phyloP scores from a whole-genome alignment of 2,113 vertebrate species.

The Nothobranchius kuhntae region DNA sequence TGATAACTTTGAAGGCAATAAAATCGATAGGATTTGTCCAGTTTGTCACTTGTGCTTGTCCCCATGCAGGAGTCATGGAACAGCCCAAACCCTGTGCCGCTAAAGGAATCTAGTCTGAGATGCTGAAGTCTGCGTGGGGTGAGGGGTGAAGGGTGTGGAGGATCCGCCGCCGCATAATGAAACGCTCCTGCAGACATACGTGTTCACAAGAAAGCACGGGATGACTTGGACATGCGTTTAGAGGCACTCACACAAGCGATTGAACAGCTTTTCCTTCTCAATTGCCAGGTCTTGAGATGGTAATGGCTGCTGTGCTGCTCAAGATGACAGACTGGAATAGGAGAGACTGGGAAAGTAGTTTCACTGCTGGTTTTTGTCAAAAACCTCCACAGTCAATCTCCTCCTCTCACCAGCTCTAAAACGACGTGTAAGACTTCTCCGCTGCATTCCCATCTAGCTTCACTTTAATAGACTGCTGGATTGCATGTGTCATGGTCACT shows the following conservation, averaged over 20 bases:
- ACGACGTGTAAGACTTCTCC: conserved; percentile 4
- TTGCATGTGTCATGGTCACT: background rate
- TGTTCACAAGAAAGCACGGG: conserved; percentile 3
- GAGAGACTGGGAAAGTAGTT: conserved; percentile 33
- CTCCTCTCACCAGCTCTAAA: conserved; percentile 21
- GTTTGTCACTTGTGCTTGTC: conserved; percentile 52
- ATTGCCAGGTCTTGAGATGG: conserved; percentile 38
- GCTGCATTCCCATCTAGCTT: conserved; percentile 9
- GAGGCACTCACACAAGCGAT: conserved; percentile 20
- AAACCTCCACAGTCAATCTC: conserved; percentile 47
- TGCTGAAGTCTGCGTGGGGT: conserved; percentile 43
- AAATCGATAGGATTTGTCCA: conserved; percentile 65
- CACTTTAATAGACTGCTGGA: conserved; percentile 11
- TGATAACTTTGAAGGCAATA: conserved; percentile 53
- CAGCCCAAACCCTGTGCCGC: background rate
- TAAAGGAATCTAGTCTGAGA: conserved; percentile 32
- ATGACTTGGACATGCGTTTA: background rate
- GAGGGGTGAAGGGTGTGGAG: conserved; percentile 42
- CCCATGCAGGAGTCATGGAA: conserved; percentile 24
- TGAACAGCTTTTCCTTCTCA: conserved; percentile 35
- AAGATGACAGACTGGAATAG: conserved; percentile 29
- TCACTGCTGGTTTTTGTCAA: conserved; percentile 39
- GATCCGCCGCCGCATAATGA: conserved; percentile 47
- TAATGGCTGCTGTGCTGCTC: conserved; percentile 8
- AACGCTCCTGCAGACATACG: conserved; percentile 29